A percentile compares a stretch with the other conserved stretches of the same genome.
phyloP scores from a whole-genome alignment of 2,113 vertebrate species.

The Petromus typicus region DNA sequence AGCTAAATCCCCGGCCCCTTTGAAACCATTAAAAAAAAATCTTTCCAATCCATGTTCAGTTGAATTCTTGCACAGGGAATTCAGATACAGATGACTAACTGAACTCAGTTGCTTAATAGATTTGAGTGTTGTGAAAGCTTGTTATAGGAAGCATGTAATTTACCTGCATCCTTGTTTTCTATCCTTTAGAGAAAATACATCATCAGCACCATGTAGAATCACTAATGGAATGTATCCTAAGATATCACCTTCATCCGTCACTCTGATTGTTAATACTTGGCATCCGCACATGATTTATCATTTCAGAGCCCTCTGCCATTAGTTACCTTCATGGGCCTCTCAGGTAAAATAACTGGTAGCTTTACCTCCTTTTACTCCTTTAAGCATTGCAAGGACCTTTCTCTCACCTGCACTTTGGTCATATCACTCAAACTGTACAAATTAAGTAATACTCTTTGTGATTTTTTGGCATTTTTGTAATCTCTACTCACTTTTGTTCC shows the following conservation, averaged over 20 bases:
- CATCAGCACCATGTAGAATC: not conserved
- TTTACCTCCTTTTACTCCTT: not conserved
- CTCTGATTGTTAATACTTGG: not conserved
- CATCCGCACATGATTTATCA: not conserved
- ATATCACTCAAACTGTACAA: not conserved
- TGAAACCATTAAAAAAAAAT: no score
- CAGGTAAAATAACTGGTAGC: not conserved
- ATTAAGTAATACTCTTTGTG: not conserved
- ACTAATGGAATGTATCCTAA: not conserved
- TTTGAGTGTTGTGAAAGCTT: not conserved
- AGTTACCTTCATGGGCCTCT: not conserved
- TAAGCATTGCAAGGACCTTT: not conserved
- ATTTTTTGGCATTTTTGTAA: not conserved
- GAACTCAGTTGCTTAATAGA: not conserved
- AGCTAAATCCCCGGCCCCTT: no score
- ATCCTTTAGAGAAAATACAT: not conserved
- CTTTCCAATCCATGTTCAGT: not conserved
- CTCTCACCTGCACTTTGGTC: not conserved
- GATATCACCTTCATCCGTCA: not conserved
- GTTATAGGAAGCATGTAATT: not conserved
- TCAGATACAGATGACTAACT: not conserved
- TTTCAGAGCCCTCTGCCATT: not conserved
- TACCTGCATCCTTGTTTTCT: not conserved
- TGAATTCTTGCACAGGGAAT: not conserved
- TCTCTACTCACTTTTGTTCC: not conserved